Base-by-base conservation (phyloP, 2,797 vertebrate genomes). In the Clamator glandarius region DNA sequence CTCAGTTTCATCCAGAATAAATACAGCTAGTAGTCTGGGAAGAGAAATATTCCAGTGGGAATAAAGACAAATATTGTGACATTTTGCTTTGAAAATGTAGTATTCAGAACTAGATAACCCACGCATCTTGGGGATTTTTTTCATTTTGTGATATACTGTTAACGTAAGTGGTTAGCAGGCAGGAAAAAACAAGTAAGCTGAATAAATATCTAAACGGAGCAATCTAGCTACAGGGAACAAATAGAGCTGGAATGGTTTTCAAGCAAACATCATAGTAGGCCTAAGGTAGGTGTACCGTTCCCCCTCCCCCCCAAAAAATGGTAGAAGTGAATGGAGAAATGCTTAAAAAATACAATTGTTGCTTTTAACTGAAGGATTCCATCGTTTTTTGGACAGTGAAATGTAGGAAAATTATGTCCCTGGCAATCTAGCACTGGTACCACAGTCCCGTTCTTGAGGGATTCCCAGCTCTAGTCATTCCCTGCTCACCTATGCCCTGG, bases 181-280 rank as follows among this genome's bases (percentile, higher is more conserved):
- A 92, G 77, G 41, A n/a, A 90, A 91, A 88, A 67, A 63, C 77
- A 91, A 88, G 42, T 50, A 48, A 76, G 31, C 64, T 80, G 78
- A 48, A 42, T 89, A 41, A 88, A 55, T 55, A 76, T n/a, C 28
- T 63, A 58, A 69, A 57, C 28, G 70, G 52, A 86, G 42, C 77
- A 90, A 70, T 68, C 26, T 79, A 44, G 33, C 77, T 73, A 28
- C 79, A 82, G 29, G 24, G 26, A 92, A 55, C 23, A 69, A 69
- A 51, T 29, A 66, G 78, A 80, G 18, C 54, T 89, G 57, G 63
- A 88, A 59, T 35, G 55, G 46, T 93, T 95, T 96, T 86, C n/a
- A 92, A 84, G 29, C 28, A 82, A 95, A 46, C 79, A 69, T 48
- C 8, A 8, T 83, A 61, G 54, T 6, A 78, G 5, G n/a, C 33